Percentiles rank a stretch among this genome's conserved stretches.
These are phyloP conservation scores for Crenuchus spilurus DNA, from an alignment of 2,797 vertebrate genomes.

Conservation along the genomic window DNA sequence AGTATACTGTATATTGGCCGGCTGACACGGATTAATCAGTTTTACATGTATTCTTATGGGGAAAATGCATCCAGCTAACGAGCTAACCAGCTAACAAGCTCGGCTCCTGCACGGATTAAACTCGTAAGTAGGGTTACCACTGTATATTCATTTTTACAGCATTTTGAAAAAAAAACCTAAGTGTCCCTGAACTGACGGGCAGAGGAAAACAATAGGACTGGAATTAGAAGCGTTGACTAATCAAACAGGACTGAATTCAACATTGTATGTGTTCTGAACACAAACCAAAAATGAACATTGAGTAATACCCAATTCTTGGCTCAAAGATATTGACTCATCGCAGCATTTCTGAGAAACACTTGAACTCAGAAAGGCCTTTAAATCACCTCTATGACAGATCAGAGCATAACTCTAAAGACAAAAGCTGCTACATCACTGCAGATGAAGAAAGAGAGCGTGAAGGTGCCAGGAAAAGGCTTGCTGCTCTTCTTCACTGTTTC, in stretches of 20 bases:
- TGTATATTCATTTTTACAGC: no score
- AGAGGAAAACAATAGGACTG: no score
- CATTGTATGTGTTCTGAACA: neutral
- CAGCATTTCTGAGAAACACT: conserved; percentile 29
- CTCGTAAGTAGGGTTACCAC: no score
- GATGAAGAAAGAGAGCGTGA: conserved; percentile 13
- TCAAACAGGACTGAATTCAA: neutral
- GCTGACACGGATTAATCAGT: no score
- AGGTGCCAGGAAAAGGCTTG: conserved; percentile 23
- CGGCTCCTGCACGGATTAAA: no score
- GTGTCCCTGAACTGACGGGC: no score
- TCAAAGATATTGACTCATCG: neutral
- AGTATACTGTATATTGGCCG: no score
- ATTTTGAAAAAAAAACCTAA: no score
- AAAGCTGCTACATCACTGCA: conserved; percentile 23
- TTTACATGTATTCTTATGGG: no score
- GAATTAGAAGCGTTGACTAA: neutral
- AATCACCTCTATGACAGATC: conserved; percentile 26
- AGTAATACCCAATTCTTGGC: conserved; percentile 2
- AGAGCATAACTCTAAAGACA: conserved; percentile 6
- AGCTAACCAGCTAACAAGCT: no score
- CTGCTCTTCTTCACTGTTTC: conserved; percentile 36
- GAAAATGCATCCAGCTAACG: no score
- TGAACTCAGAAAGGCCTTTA: neutral
- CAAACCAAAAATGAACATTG: conserved; percentile 12